Conservation (phyloP, 2,888 invertebrate genomes). For the Troides helena region DNA sequence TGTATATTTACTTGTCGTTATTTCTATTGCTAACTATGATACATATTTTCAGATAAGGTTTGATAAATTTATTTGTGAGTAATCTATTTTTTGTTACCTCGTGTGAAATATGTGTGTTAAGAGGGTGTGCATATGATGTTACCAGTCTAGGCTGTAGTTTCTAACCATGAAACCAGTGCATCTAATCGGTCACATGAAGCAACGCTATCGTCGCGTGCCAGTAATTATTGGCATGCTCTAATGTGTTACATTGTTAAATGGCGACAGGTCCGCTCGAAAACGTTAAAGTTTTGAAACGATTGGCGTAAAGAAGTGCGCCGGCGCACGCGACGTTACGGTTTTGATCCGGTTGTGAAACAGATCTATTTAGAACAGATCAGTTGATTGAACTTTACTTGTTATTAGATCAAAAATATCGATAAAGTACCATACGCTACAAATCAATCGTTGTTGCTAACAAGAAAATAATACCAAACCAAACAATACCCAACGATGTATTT, state of each 20-base stretch:
- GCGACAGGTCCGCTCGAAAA: conserved; percentile 45
- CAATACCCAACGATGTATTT: not conserved
- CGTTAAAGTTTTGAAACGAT: conserved; percentile 45
- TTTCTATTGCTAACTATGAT: no score
- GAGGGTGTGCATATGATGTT: no score
- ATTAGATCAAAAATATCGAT: conserved; percentile 10
- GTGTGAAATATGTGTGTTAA: not conserved
- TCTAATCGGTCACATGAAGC: conserved; percentile 36
- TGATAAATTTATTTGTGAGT: no score
- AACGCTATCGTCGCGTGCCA: conserved; percentile 50
- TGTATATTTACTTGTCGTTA: no score
- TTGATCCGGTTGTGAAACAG: conserved; percentile 26
- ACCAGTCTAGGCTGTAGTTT: not conserved
- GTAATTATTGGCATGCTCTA: conserved; percentile 44
- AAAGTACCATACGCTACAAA: not conserved
- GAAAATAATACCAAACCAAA: not conserved
- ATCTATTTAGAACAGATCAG: conserved; percentile 32
- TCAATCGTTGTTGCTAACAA: not conserved
- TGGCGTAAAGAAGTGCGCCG: conserved; percentile 52
- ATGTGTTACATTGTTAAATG: conserved; percentile 47
- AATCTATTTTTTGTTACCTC: no score
- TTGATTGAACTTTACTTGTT: conserved; percentile 27
- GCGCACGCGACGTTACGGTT: conserved; percentile 55
- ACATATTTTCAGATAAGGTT: no score
- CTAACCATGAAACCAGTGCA: conserved; percentile 28